Percentiles rank a stretch among this genome's conserved stretches.
Evolutionary conservation across 2,797 vertebrate species (phyloP).

Genomic region (Nyctibius grandis): DNA sequence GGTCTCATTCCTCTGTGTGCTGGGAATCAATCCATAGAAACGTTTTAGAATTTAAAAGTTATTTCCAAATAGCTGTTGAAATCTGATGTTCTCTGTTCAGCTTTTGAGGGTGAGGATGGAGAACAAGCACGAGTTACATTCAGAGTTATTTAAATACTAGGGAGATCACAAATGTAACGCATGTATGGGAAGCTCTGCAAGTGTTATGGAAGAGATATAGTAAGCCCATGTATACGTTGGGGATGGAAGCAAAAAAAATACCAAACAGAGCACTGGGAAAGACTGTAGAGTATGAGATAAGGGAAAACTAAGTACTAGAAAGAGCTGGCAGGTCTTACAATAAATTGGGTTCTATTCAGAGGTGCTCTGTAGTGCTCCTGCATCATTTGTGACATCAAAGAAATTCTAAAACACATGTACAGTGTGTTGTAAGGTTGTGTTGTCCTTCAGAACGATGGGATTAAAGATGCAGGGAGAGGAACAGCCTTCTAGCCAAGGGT

Average conservation of each 20-base stretch:
- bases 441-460: neutral
- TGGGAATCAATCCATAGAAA: neutral
- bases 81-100: neutral
- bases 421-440: neutral
- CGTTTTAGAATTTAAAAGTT: neutral
- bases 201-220: neutral
- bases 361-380: neutral
- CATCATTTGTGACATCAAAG: neutral
- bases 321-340: neutral
- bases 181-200: neutral
- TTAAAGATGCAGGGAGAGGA: neutral
- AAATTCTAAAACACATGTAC: neutral
- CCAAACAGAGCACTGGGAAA: neutral
- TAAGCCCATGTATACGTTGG: rapidly evolving
- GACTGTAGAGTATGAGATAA: neutral
- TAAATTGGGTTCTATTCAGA: neutral
- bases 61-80: neutral
- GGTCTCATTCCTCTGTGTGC: neutral
- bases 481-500: neutral
- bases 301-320: neutral
- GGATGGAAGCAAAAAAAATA: neutral
- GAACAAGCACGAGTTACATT: rapidly evolving
- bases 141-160: neutral
- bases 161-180: neutral
- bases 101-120: neutral